Conservation (phyloP, 2,888 invertebrate genomes). For the Agrotis ipsilon region DNA sequence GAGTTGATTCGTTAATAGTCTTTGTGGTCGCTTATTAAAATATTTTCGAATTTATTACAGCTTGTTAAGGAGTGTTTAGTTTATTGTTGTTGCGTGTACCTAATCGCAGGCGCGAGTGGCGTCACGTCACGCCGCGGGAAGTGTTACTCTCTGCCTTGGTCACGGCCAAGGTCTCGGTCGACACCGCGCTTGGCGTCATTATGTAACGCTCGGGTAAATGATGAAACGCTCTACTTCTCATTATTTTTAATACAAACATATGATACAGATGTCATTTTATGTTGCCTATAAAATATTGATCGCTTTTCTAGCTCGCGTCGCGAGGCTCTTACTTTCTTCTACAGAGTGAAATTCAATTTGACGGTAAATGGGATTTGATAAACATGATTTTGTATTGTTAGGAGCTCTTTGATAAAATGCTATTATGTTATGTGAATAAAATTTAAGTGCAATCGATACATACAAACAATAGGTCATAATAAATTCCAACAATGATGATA, state of each 20-base stretch:
- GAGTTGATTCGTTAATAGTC: slow-evolving; percentile 40
- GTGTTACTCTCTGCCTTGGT: slow-evolving; percentile 83
- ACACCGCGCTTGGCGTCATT: slow-evolving; percentile 70
- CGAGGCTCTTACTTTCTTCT: slow-evolving; percentile 34
- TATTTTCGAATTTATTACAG: slow-evolving; percentile 51
- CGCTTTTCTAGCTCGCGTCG: neutral
- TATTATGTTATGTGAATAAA: neutral
- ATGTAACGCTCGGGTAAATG: slow-evolving; percentile 81
- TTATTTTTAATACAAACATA: slow-evolving; percentile 65
- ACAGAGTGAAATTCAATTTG: neutral
- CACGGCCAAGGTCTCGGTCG: slow-evolving; percentile 89
- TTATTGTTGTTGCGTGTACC: slow-evolving; percentile 74
- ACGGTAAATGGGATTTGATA: neutral
- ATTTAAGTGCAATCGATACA: slow-evolving; percentile 49
- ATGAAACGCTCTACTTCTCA: slow-evolving; percentile 75
- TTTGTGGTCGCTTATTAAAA: slow-evolving; percentile 49
- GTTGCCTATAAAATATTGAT: slow-evolving; percentile 21
- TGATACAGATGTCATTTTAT: slow-evolving; percentile 54
- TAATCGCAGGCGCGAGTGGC: slow-evolving; percentile 74
- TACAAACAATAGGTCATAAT: slow-evolving; percentile 73
- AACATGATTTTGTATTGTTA: slow-evolving; percentile 12
- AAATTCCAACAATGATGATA: slow-evolving; percentile 57
- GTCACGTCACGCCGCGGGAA: slow-evolving; percentile 82
- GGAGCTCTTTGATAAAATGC: slow-evolving; percentile 3
- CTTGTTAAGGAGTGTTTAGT: slow-evolving; percentile 67